Percentiles rank a stretch among this genome's conserved stretches.
Conservation (phyloP, 2,797 vertebrate species). For the Schizopygopsis pylzovi region DNA sequence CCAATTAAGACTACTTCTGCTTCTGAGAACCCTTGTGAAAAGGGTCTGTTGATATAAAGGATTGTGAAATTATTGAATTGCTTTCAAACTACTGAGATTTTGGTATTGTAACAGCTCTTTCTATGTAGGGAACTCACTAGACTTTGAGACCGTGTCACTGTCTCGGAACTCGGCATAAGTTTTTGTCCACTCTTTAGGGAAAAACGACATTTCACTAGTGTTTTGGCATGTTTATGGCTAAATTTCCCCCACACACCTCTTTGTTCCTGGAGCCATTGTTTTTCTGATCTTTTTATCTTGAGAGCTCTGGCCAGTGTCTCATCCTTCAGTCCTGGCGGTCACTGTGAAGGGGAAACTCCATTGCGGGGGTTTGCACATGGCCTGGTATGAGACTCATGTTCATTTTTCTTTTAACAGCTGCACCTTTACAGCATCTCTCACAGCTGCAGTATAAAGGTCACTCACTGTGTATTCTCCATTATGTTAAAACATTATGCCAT, state of each 20-base stretch:
- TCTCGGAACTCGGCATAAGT: background rate
- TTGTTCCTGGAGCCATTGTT: conserved; percentile 25
- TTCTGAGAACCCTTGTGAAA: background rate
- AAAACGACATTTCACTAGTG: background rate
- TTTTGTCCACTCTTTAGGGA: background rate
- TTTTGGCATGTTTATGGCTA: conserved; percentile 17
- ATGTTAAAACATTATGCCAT: background rate
- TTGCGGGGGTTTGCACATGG: background rate
- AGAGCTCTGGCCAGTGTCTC: conserved; percentile 6
- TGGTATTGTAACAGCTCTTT: background rate
- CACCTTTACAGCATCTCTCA: background rate
- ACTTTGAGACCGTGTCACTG: background rate
- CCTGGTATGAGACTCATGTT: background rate
- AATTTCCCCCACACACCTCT: background rate
- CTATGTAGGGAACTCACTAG: background rate
- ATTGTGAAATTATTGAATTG: background rate
- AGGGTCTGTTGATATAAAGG: background rate
- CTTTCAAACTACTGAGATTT: background rate
- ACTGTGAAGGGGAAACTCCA: background rate
- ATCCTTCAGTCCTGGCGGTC: conserved; percentile 14
- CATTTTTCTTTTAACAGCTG: background rate
- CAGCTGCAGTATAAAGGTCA: background rate
- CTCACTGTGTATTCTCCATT: background rate
- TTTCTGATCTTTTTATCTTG: background rate
- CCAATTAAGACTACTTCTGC: background rate